These are phyloP conservation scores for Tethya wilhelma DNA, from an alignment of 37 sponge, comb jelly and placozoan species.

Conservation along the genomic window DNA sequence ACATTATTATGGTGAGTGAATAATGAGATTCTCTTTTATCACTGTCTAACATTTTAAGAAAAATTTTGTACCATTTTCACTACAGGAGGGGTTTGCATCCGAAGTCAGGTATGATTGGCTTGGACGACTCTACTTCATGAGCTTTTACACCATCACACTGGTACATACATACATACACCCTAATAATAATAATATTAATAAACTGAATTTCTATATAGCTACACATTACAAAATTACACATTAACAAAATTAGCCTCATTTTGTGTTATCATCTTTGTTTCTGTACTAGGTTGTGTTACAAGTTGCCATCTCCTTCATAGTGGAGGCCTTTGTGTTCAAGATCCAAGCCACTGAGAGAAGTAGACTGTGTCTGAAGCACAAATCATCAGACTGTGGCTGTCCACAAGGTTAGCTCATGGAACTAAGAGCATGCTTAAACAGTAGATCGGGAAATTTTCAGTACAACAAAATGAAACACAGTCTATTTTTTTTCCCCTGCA, in stretches of 20 bases:
- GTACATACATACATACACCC: too few species aligned
- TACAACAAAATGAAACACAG: too few species aligned
- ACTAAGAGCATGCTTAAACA: too few species aligned
- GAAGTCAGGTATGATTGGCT: conserved; percentile 6
- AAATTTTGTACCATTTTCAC: background rate
- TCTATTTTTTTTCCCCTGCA: too few species aligned
- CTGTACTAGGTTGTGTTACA: conserved; percentile 50
- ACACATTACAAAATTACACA: too few species aligned
- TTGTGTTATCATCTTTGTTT: background rate
- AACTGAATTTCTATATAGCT: background rate
- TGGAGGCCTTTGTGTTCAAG: conserved; percentile 75
- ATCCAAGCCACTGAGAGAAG: conserved; percentile 1
- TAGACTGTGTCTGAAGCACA: background rate
- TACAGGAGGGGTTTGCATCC: conserved; percentile 73
- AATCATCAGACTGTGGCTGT: background rate
- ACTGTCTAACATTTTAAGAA: background rate
- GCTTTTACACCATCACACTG: conserved; percentile 53
- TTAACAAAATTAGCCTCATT: background rate
- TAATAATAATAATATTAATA: too few species aligned
- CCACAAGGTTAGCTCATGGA: too few species aligned
- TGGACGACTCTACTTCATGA: conserved; percentile 69
- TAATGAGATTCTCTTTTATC: background rate
- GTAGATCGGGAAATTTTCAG: too few species aligned
- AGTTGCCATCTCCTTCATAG: conserved; percentile 74
- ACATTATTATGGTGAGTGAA: conserved; percentile 75